Conservation (phyloP, 2,797 vertebrate genomes). For the Pipistrellus pygmaeus region DNA sequence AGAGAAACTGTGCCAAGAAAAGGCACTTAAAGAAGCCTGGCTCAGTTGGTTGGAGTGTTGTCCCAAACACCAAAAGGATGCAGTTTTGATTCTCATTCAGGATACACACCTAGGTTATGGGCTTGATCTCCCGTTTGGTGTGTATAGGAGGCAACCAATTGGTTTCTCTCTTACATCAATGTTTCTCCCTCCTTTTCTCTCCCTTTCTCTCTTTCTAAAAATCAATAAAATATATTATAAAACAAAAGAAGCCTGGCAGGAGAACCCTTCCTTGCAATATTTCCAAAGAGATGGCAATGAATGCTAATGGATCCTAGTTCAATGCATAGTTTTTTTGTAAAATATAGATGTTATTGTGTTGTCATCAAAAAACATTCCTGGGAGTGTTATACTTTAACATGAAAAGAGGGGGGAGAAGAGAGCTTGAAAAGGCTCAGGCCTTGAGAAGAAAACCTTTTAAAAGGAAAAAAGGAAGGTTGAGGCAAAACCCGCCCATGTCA, state of each 20-base stretch:
- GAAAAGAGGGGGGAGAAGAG: neutral
- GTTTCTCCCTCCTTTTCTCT: neutral
- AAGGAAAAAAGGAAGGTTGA: neutral
- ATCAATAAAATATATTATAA: neutral
- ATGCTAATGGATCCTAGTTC: neutral
- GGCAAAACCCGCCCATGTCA: neutral
- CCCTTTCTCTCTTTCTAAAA: neutral
- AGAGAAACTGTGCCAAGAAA: neutral
- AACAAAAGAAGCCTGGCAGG: neutral
- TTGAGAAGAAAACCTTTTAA: neutral
- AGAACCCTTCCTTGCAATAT: neutral
- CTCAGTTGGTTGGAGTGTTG: neutral
- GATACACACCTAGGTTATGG: neutral
- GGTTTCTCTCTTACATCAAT: neutral
- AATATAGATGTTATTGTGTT: neutral
- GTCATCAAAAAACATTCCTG: neutral
- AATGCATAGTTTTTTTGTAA: neutral
- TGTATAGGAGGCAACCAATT: neutral
- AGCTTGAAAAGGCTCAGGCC: neutral
- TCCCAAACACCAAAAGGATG: neutral
- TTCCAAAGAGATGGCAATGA: neutral
- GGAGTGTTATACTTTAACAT: neutral
- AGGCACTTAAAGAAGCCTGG: neutral
- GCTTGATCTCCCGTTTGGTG: neutral
- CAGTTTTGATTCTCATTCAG: neutral